A percentile compares a stretch with the other conserved stretches of the same genome.
Conservation (phyloP, 2,113 vertebrate species). For the Phylloscopus trochilus region DNA sequence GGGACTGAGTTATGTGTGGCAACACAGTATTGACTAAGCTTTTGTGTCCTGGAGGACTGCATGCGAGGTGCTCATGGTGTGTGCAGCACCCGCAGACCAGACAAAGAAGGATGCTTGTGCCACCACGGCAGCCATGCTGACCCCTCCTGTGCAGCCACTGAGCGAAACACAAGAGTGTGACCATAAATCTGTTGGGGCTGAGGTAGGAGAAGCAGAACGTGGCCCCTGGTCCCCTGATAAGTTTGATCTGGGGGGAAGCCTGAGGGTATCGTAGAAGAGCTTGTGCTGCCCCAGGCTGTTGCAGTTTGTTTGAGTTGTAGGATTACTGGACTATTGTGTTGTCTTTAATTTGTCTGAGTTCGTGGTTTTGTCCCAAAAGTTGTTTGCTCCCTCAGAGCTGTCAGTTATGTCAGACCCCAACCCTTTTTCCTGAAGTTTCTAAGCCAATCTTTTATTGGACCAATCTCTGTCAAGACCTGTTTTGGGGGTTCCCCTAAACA, state of each 20-base stretch:
- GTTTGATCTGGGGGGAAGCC: background rate
- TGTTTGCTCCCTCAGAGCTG: too few species aligned
- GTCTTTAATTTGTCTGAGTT: too few species aligned
- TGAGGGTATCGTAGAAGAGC: background rate
- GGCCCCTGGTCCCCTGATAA: too few species aligned
- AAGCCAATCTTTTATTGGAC: too few species aligned
- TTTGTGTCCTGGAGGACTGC: background rate
- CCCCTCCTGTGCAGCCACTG: accelerated
- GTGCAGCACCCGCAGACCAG: background rate
- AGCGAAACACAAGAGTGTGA: too few species aligned
- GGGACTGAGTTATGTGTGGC: accelerated
- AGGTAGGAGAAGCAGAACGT: background rate
- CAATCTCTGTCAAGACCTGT: too few species aligned
- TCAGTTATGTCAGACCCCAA: too few species aligned
- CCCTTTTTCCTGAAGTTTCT: too few species aligned
- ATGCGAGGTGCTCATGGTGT: accelerated
- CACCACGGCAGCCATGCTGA: background rate
- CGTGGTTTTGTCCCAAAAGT: too few species aligned
- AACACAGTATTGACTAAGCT: background rate
- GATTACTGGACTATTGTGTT: too few species aligned
- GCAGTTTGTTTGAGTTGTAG: too few species aligned
- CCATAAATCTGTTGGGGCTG: background rate
- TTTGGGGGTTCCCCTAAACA: too few species aligned
- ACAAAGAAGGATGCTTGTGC: background rate
- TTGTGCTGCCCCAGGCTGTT: background rate